phyloP scores from a whole-genome alignment of 2,888 invertebrate species.

The Lymantria monacha region DNA sequence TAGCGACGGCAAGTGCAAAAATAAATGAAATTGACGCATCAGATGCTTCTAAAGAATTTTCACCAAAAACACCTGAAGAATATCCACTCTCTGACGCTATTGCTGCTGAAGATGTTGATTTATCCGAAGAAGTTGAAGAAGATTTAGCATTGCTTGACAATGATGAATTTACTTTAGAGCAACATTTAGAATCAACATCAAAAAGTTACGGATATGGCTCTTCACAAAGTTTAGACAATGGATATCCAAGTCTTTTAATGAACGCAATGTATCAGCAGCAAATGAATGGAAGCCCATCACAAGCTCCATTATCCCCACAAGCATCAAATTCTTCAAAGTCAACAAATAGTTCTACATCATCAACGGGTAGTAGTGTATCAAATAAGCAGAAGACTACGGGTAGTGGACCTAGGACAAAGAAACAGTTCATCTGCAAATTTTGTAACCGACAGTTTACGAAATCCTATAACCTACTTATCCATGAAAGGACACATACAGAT shows the following conservation, averaged over 20 bases:
- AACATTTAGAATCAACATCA: slow-evolving; percentile 73
- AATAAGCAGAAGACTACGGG: slow-evolving; percentile 71
- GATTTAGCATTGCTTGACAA: slow-evolving; percentile 88
- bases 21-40: slow-evolving; percentile 71
- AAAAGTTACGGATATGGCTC: slow-evolving; percentile 72
- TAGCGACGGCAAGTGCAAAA: slow-evolving; percentile 81
- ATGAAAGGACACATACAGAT: slow-evolving; percentile 98
- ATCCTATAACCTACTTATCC: slow-evolving; percentile 97
- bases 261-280: slow-evolving; percentile 85
- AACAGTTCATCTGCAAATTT: slow-evolving; percentile 99
- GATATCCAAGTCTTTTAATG: slow-evolving; percentile 87
- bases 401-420: slow-evolving; percentile 93
- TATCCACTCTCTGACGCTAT: slow-evolving; percentile 76
- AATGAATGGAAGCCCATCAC: slow-evolving; percentile 72
- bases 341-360: slow-evolving; percentile 71
- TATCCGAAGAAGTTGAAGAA: slow-evolving; percentile 88
- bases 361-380: slow-evolving; percentile 67
- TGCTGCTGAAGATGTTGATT: slow-evolving; percentile 84
- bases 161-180: slow-evolving; percentile 85
- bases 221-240: slow-evolving; percentile 84
- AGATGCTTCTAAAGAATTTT: slow-evolving; percentile 65
- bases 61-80: slow-evolving; percentile 75
- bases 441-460: slow-evolving; percentile 99
- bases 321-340: slow-evolving; percentile 73
- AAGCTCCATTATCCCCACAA: slow-evolving; percentile 70